These are phyloP conservation scores for Caerostris extrusa DNA, from an alignment of 1,140 invertebrate genomes.

Conservation along the genomic window DNA sequence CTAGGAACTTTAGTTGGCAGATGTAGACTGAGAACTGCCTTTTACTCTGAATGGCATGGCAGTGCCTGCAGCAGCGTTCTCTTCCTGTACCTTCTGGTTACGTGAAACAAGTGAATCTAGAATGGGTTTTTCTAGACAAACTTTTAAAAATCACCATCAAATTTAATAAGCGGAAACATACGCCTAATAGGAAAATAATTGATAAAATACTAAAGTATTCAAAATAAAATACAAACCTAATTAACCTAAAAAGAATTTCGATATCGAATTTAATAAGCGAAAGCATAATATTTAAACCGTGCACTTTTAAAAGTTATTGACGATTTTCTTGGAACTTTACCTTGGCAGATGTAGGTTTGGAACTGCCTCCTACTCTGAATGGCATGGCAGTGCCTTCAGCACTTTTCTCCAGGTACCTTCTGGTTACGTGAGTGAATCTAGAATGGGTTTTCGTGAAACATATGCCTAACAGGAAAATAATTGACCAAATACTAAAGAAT, in stretches of 20 bases:
- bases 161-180: too few species aligned
- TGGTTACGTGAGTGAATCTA: slow-evolving; percentile 4
- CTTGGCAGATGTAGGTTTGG: background rate
- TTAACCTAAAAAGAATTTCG: too few species aligned
- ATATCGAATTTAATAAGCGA: too few species aligned
- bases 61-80: background rate
- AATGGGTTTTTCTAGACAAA: slow-evolving; percentile 9
- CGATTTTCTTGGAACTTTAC: background rate
- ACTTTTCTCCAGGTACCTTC: background rate
- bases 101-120: slow-evolving; percentile 1
- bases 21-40: background rate
- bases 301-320: too few species aligned
- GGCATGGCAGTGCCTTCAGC: background rate
- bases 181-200: too few species aligned
- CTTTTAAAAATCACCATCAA: too few species aligned
- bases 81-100: background rate
- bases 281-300: too few species aligned
- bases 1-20: background rate
- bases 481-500: too few species aligned
- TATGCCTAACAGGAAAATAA: background rate
- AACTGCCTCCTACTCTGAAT: background rate
- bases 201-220: too few species aligned
- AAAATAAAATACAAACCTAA: too few species aligned
- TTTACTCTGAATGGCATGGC: background rate
- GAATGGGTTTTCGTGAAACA: slow-evolving; percentile 16